phyloP scores from a whole-genome alignment of 2,113 vertebrate genomes.

The Aphyosemion australe region DNA sequence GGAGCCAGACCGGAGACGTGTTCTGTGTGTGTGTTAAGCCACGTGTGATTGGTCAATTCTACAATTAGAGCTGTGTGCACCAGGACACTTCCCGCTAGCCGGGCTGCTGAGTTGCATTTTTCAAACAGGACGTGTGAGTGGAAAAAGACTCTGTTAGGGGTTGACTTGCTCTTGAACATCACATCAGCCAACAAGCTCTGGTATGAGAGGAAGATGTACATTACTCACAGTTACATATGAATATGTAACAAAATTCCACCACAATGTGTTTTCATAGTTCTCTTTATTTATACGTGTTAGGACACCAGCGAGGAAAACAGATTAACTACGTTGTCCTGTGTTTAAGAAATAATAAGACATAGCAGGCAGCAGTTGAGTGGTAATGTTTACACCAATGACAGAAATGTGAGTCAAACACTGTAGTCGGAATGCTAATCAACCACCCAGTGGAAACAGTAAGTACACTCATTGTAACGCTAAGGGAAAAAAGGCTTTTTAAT shows the following conservation, averaged over 20 bases:
- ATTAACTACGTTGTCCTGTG: not conserved
- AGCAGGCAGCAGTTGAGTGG: not conserved
- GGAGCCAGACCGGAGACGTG: too few species aligned
- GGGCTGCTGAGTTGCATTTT: too few species aligned
- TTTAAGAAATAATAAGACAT: not conserved
- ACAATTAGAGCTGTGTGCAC: too few species aligned
- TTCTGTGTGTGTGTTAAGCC: too few species aligned
- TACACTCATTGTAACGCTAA: not conserved
- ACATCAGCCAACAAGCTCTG: too few species aligned
- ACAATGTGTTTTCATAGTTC: constrained; percentile 18
- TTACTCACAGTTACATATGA: constrained; percentile 28
- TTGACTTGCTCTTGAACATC: too few species aligned
- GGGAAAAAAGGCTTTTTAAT: not conserved
- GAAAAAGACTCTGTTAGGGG: too few species aligned
- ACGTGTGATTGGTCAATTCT: too few species aligned
- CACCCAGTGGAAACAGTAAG: constrained; percentile 13
- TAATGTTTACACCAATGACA: constrained; percentile 6
- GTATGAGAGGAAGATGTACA: too few species aligned
- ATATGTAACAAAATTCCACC: too few species aligned
- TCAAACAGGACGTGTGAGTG: too few species aligned
- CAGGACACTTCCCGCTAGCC: too few species aligned
- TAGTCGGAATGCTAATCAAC: not conserved
- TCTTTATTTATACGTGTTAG: not conserved
- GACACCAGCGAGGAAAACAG: not conserved
- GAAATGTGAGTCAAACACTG: constrained; percentile 17